Percentiles rank a stretch among this genome's conserved stretches.
phyloP scores from a whole-genome alignment of 2,888 invertebrate species.

The Mythimna vitellina region DNA sequence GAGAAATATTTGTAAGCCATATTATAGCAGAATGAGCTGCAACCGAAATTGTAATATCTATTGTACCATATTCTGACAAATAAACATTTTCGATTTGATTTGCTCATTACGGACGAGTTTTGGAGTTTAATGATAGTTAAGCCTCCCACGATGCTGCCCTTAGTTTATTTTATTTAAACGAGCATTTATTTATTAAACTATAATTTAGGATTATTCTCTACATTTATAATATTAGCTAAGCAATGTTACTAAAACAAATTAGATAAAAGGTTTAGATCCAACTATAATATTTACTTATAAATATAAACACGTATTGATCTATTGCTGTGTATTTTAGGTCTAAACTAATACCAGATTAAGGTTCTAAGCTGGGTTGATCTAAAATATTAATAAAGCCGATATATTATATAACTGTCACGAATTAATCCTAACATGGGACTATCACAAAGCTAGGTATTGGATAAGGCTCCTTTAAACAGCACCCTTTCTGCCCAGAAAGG shows the following conservation, averaged over 20 bases:
- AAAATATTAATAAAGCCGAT: slow-evolving; percentile 33
- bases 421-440: slow-evolving; percentile 22
- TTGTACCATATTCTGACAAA: too few relatives aligned
- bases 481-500: not conserved
- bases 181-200: not conserved
- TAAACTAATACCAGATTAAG: slow-evolving; percentile 34
- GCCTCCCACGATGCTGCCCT: not conserved
- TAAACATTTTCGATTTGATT: too few relatives aligned
- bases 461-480: slow-evolving; percentile 1
- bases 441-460: slow-evolving; percentile 22
- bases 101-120: not conserved
- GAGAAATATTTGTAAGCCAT: too few relatives aligned
- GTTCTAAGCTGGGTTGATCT: slow-evolving; percentile 18
- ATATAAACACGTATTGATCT: slow-evolving; percentile 30
- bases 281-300: slow-evolving; percentile 22
- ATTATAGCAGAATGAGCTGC: too few relatives aligned
- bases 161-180: not conserved
- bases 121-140: not conserved
- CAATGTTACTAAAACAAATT: not conserved
- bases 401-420: slow-evolving; percentile 34
- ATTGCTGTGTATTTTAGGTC: slow-evolving; percentile 20
- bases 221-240: not conserved
- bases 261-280: slow-evolving; percentile 3
- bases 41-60: too few relatives aligned
- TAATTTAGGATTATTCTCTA: not conserved